Evolutionary conservation across 2,888 invertebrate genomes (phyloP).

Genomic region (Phasia obesa): DNA sequence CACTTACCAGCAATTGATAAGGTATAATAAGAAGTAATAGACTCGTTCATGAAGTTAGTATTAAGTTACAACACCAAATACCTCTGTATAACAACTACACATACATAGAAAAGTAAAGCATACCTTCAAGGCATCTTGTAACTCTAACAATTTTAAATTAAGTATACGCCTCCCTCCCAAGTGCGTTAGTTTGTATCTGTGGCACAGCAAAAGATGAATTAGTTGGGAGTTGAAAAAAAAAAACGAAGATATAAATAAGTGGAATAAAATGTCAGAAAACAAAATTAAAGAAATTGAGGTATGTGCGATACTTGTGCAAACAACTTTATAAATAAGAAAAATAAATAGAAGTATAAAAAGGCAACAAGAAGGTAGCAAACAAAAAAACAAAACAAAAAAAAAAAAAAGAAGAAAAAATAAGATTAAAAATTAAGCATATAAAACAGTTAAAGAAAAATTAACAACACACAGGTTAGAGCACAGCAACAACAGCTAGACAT

Average conservation of each 20-base stretch:
- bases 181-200: constrained; percentile 2
- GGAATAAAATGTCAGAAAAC: constrained; percentile 36
- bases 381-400: too few relatives aligned
- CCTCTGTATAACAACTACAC: neutral
- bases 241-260: neutral
- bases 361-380: neutral
- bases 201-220: too few relatives aligned
- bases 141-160: constrained; percentile 24
- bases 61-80: constrained; percentile 4
- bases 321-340: constrained; percentile 48
- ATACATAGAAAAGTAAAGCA: constrained; percentile 48
- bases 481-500: neutral
- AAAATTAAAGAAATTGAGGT: constrained; percentile 53
- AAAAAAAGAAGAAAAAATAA: constrained; percentile 4
- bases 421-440: too few relatives aligned
- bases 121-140: constrained; percentile 31
- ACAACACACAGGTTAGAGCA: constrained; percentile 44
- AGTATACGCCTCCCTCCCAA: neutral
- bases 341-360: constrained; percentile 8
- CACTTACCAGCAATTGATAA: neutral
- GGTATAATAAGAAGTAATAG: neutral
- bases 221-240: too few relatives aligned
- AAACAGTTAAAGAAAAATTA: constrained; percentile 48
- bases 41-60: neutral
- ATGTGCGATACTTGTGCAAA: constrained; percentile 31